Evolutionary conservation across 2,113 vertebrate species (phyloP).

Genomic region (Pitta sordida): DNA sequence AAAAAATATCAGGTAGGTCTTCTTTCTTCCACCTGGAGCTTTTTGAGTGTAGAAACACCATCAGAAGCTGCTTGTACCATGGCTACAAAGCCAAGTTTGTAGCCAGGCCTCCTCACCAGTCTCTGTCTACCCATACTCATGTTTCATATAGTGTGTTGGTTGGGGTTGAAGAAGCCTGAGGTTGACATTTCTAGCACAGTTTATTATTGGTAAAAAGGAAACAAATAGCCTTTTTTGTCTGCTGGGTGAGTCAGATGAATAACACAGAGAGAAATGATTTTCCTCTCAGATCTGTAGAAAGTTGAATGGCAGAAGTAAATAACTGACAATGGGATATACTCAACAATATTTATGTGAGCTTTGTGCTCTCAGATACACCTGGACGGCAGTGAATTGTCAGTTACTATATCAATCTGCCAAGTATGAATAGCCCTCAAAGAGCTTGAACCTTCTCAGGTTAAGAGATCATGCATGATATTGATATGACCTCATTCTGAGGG

Average conservation of each 20-base stretch:
- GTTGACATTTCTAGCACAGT: background rate
- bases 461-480: slow-evolving; percentile 72
- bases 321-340: slow-evolving; percentile 73
- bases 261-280: slow-evolving; percentile 63
- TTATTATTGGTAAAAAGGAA: background rate
- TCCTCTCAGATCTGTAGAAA: slow-evolving; percentile 66
- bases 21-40: background rate
- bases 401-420: slow-evolving; percentile 82
- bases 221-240: slow-evolving; percentile 19
- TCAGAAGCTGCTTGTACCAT: background rate
- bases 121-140: background rate
- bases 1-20: background rate
- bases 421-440: slow-evolving; percentile 73
- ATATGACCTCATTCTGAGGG: slow-evolving; percentile 74
- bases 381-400: slow-evolving; percentile 77
- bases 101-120: background rate
- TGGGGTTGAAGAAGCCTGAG: background rate
- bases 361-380: slow-evolving; percentile 76
- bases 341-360: slow-evolving; percentile 79
- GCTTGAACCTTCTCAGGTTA: slow-evolving; percentile 70
- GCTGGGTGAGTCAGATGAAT: slow-evolving; percentile 7
- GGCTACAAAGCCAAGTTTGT: background rate
- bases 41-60: background rate
- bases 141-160: background rate
- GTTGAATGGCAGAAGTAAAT: slow-evolving; percentile 68